Base-by-base conservation (phyloP, 2,797 vertebrate genomes). In the Gila robusta region DNA sequence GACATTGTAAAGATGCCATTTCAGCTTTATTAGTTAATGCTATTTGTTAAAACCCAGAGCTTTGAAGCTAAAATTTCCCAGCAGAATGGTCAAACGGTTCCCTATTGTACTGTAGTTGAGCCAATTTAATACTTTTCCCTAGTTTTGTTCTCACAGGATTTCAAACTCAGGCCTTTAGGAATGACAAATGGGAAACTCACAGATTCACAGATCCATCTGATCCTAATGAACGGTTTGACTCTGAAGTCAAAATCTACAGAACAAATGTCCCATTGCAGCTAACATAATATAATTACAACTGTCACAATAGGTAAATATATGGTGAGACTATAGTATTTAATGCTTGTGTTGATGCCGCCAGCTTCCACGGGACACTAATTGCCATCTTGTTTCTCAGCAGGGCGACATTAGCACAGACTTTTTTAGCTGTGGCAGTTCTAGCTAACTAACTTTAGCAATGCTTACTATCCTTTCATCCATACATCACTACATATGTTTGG, bases 21-120 rank as follows among this genome's bases (percentile, higher is more conserved):
- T 95, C 91, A 93, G 91, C 93, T 90, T 91, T 94, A 90, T 93
- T 89, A 90, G 85, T 89, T 88, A 91, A 92, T 91, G 86, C 87
- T 90, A 86, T 94, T 93, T 93, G 88, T 92, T 84, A 90, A 91
- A 93, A 89, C 89, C 74, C 35, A 16, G 41, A 78, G 72, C 79
- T 79, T 79, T 82, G 84, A 86, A 91, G 84, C 87, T 86, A 83
- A 90, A 90, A 94, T 94, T 94, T 94, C 91, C 92, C 83, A 84
- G 19, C 28, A 67, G 41, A 67, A 56, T 32, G 17, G 44, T 59
- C 81, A 72, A 74, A 71, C 9, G 8, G 74, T 23, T 26, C 70
- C 79, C 59, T 37, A 26, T 69, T 83, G 56, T 59, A 74, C 54
- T 86, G 37, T 76, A 81, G 49, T 76, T 70, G 77, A 69, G 62